Conservation (phyloP, 2,797 vertebrate species). For the Cossypha caffra region DNA sequence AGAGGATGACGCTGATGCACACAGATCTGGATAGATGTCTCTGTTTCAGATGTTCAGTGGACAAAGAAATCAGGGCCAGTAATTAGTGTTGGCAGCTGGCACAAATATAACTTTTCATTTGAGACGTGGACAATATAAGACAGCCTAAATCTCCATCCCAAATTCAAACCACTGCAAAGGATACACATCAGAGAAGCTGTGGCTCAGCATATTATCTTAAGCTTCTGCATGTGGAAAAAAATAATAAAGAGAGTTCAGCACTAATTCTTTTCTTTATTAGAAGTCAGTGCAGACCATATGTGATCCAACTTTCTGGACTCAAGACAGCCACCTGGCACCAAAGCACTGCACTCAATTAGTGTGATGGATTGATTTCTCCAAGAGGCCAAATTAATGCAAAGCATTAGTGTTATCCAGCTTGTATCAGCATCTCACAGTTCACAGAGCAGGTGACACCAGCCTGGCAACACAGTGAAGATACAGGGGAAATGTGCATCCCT, state of each 20-base stretch:
- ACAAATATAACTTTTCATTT: not conserved
- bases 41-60: not conserved
- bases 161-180: not conserved
- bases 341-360: slow-evolving; percentile 56
- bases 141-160: not conserved
- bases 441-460: slow-evolving; percentile 25
- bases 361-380: slow-evolving; percentile 63
- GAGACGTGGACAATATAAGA: not conserved
- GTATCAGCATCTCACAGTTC: slow-evolving; percentile 66
- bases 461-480: not conserved
- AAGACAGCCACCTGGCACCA: slow-evolving; percentile 56
- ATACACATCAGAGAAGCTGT: not conserved
- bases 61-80: not conserved
- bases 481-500: not conserved
- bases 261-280: slow-evolving; percentile 8
- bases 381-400: slow-evolving; percentile 64
- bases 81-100: not conserved
- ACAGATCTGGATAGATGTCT: not conserved
- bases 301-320: slow-evolving; percentile 42
- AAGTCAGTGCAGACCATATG: slow-evolving; percentile 36
- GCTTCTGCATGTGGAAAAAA: not conserved
- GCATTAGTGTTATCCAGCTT: slow-evolving; percentile 62
- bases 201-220: not conserved
- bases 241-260: not conserved
- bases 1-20: not conserved